phyloP scores from a whole-genome alignment of 2,113 vertebrate genomes.

The Misgurnus anguillicaudatus region DNA sequence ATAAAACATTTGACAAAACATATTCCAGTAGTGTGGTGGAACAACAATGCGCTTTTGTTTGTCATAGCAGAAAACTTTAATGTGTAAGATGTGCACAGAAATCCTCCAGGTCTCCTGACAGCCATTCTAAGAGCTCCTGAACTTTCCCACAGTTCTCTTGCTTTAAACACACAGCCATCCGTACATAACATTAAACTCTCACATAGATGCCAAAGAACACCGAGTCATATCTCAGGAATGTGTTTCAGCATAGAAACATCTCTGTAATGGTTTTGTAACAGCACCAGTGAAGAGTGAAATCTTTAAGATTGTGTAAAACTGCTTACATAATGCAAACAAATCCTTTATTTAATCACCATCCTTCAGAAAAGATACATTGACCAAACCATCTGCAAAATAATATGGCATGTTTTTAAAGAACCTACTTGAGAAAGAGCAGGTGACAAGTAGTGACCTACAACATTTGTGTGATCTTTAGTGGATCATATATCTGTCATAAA shows the following conservation, averaged over 20 bases:
- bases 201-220: not conserved
- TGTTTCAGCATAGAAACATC: not conserved
- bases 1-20: not conserved
- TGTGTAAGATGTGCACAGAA: slow-evolving; percentile 80
- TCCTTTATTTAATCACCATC: not conserved
- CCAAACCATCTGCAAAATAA: not conserved
- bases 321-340: not conserved
- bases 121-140: slow-evolving; percentile 81
- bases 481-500: no score
- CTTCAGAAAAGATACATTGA: not conserved
- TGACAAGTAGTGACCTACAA: no score
- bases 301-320: not conserved
- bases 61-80: no score
- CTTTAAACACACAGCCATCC: slow-evolving; percentile 74
- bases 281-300: not conserved
- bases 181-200: not conserved
- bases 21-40: no score
- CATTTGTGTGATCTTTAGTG: no score
- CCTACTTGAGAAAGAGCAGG: no score
- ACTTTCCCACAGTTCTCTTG: slow-evolving; percentile 75
- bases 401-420: not conserved
- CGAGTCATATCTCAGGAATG: not conserved
- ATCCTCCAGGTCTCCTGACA: slow-evolving; percentile 81
- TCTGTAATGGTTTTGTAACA: not conserved
- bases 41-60: no score